These are phyloP conservation scores for Anastatus disparis DNA, from an alignment of 1,140 invertebrate species.

Conservation along the genomic window DNA sequence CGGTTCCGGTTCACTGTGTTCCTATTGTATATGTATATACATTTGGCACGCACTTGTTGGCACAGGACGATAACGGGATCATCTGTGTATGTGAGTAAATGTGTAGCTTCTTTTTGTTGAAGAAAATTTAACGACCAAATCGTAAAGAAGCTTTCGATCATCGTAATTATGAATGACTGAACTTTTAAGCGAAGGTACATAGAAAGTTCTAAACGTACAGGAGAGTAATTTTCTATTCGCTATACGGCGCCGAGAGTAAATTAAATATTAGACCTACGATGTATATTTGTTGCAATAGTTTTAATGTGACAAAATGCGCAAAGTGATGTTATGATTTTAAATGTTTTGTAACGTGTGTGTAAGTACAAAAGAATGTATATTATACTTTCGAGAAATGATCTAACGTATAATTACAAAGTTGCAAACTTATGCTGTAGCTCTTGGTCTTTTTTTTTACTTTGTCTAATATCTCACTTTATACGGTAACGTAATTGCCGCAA, in stretches of 20 bases:
- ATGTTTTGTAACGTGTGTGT: conserved; percentile 4
- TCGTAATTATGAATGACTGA: conserved; percentile 11
- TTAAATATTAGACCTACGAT: conserved; percentile 9
- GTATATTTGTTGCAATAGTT: too few species aligned
- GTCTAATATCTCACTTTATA: conserved; percentile 15
- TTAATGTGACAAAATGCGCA: conserved; percentile 14
- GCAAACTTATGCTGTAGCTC: neutral
- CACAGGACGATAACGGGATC: conserved; percentile 20
- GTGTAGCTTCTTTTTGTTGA: neutral
- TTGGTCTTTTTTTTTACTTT: neutral
- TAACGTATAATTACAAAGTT: conserved; percentile 3
- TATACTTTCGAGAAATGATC: conserved; percentile 26
- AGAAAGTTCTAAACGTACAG: neutral
- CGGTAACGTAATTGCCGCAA: conserved; percentile 19
- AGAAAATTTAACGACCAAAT: conserved; percentile 7
- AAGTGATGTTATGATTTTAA: neutral
- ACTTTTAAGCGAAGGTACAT: too few species aligned
- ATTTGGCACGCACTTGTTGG: neutral
- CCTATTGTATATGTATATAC: too few species aligned
- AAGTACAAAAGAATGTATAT: conserved; percentile 12
- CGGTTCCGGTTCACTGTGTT: neutral
- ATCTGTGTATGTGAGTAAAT: too few species aligned
- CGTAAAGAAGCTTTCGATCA: conserved; percentile 5
- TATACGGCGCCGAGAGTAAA: neutral
- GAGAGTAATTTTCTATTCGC: neutral